Percentiles rank a stretch among this genome's conserved stretches.
These are phyloP conservation scores for Biston betularia DNA, from an alignment of 2,888 invertebrate species.

Conservation along the genomic window DNA sequence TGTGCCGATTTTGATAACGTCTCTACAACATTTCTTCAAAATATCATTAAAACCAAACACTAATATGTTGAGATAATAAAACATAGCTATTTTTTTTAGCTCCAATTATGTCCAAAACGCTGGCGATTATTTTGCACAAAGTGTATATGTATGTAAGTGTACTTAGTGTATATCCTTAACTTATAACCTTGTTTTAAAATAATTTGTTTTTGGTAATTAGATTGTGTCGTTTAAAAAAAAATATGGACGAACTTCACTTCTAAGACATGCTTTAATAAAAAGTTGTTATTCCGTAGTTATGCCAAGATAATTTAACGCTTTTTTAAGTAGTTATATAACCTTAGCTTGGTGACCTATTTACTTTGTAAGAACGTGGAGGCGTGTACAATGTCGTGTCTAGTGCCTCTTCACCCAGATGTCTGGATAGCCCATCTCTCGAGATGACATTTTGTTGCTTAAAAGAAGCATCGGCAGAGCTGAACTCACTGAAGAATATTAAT, in stretches of 20 bases:
- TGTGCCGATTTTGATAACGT: too few relatives aligned
- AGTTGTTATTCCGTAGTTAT: neutral
- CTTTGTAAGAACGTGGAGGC: conserved; percentile 47
- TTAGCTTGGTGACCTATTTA: conserved; percentile 42
- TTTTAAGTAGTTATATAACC: neutral
- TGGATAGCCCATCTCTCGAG: conserved; percentile 50
- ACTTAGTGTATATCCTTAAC: too few relatives aligned
- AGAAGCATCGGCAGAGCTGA: neutral
- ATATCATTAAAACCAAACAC: neutral
- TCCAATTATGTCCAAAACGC: too few relatives aligned
- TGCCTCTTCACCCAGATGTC: conserved; percentile 68
- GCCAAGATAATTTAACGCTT: neutral
- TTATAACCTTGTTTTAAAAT: too few relatives aligned
- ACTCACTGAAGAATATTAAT: too few relatives aligned
- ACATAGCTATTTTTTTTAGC: too few relatives aligned
- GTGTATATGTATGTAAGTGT: too few relatives aligned
- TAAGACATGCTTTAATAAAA: neutral
- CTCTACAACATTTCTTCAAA: neutral
- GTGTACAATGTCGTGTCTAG: conserved; percentile 58
- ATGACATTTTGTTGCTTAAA: conserved; percentile 6
- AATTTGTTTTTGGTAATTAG: too few relatives aligned
- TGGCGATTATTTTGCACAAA: too few relatives aligned
- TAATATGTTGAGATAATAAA: neutral
- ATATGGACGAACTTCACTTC: too few relatives aligned
- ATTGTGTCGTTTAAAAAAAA: too few relatives aligned